Evolutionary conservation across 1,140 invertebrate genomes (phyloP), one percentile per base, ranked within the genome.

Genomic region (Eumaeus atala): DNA sequence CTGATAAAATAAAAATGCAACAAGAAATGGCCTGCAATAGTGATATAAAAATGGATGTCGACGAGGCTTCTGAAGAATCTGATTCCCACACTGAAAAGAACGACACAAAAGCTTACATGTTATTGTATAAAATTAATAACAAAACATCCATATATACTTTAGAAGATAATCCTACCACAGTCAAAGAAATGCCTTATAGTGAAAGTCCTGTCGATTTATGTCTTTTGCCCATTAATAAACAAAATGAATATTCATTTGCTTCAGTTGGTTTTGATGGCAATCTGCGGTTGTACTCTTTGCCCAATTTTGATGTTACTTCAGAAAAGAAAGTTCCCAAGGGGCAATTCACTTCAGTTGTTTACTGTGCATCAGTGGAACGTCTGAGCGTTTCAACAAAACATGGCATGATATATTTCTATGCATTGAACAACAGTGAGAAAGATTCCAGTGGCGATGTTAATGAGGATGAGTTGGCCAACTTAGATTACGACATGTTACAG

Each of bases 351-450:
- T 93, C 93, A 0, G 92, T 92, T 12, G 91, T 91, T 4, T 95
- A 94, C 77, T 95, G 94, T 70, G 92, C 91, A 14, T 93, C 93
- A 85, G 90, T 96, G 47, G 95, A 97, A 69, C 89, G 95, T 51
- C 83, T 97, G 14, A 97, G 95, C 79, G 93, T 92, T 6, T 94
- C 93, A 54, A 95, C 95, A 0, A 91, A 89, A 52, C 89, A 91
- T 54, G 95, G 96, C 1, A 91, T 92, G 49, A 88, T 97, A 44
- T 92, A 95, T 66, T 96, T 97, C 75, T 96, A 95, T 74, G 92
- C 93, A 18, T 84, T 95, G 2, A 91, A 90, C 42, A 91, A 92
- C 34, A 89, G 90, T 2, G 92, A 93, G 61, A 92, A 92, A 58
- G 92, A 93, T 64, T 90, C 89, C 1, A 88, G 90, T 1, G 92